A percentile compares a stretch with the other conserved stretches of the same genome.
These are phyloP conservation scores for Anthopleura xanthogrammica DNA, from an alignment of 92 coral and sea anemone species.

Conservation along the genomic window DNA sequence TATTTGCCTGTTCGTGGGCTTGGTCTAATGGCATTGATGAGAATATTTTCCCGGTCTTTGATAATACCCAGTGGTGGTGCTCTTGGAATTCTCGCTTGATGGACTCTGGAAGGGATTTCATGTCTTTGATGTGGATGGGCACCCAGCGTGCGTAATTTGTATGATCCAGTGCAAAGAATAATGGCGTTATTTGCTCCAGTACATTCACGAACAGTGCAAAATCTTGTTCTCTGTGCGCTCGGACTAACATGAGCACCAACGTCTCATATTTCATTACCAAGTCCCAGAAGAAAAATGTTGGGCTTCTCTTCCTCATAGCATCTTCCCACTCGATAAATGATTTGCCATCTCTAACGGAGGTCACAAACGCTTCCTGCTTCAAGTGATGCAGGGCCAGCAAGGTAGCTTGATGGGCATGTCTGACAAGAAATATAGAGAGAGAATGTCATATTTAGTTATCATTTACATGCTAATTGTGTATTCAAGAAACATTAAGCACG, in stretches of 20 bases:
- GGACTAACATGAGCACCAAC: constrained; percentile 12
- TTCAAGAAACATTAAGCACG: no score
- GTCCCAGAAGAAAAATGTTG: constrained; percentile 35
- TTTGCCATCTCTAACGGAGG: constrained; percentile 2
- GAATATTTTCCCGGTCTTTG: constrained; percentile 22
- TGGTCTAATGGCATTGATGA: constrained; percentile 20
- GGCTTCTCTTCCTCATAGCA: constrained; percentile 15
- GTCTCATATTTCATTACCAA: constrained; percentile 9
- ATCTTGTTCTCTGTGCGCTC: constrained; percentile 15
- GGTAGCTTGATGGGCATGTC: constrained; percentile 19
- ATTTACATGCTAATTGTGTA: no score
- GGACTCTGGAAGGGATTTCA: constrained; percentile 33
- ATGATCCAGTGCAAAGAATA: constrained; percentile 56
- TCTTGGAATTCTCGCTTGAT: constrained; percentile 10
- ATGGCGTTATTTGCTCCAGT: constrained; percentile 32
- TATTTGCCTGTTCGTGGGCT: constrained; percentile 24
- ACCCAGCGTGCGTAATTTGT: constrained; percentile 58
- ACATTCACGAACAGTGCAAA: constrained; percentile 27
- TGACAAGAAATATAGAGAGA: no score
- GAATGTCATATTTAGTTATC: no score
- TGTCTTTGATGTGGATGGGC: constrained; percentile 57
- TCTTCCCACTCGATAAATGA: neutral
- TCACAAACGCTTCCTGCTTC: constrained; percentile 10
- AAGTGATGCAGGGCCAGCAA: constrained; percentile 1
- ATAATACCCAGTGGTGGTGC: constrained; percentile 27